Percentiles rank a stretch among this genome's conserved stretches.
Evolutionary conservation across 2,888 invertebrate species (phyloP).

Genomic region (Drosophila paranaensis): DNA sequence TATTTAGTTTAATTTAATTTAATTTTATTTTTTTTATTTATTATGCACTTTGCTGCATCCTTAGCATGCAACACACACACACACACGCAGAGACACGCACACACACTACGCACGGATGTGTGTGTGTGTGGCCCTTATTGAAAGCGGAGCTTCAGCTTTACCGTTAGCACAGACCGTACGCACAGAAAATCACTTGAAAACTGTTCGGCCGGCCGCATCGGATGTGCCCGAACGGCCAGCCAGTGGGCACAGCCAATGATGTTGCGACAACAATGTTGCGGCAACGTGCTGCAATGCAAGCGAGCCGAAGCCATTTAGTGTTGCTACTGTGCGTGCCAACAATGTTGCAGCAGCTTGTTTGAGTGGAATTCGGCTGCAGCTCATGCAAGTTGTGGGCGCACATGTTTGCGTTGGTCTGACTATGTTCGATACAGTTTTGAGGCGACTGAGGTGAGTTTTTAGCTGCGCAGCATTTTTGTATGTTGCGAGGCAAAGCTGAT

Average conservation of each 20-base stretch:
- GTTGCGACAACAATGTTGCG: conserved; percentile 55
- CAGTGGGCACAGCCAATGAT: conserved; percentile 42
- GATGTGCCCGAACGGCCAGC: conserved; percentile 29
- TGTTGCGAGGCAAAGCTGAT: conserved; percentile 17
- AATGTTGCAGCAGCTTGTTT: conserved; percentile 18
- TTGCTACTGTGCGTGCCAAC: not conserved
- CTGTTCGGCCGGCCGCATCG: conserved; percentile 54
- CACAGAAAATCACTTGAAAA: conserved; percentile 73
- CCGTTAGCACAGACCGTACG: conserved; percentile 62
- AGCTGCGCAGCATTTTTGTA: not conserved
- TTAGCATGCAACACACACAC: conserved; percentile 15
- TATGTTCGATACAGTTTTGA: conserved; percentile 8
- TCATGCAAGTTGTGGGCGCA: conserved; percentile 12
- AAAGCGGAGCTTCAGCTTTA: conserved; percentile 40
- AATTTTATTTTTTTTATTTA: conserved; percentile 8
- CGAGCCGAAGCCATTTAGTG: conserved; percentile 1
- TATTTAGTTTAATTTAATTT: not conserved
- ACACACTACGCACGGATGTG: conserved; percentile 26
- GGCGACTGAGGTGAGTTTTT: conserved; percentile 35
- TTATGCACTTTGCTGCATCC: conserved; percentile 35
- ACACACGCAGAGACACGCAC: conserved; percentile 20
- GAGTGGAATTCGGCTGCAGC: conserved; percentile 19
- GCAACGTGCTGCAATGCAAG: conserved; percentile 19
- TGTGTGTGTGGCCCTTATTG: conserved; percentile 25
- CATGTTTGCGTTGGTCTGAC: conserved; percentile 28